Evolutionary conservation across 2,797 vertebrate genomes (phyloP).

Genomic region (Catharus ustulatus): DNA sequence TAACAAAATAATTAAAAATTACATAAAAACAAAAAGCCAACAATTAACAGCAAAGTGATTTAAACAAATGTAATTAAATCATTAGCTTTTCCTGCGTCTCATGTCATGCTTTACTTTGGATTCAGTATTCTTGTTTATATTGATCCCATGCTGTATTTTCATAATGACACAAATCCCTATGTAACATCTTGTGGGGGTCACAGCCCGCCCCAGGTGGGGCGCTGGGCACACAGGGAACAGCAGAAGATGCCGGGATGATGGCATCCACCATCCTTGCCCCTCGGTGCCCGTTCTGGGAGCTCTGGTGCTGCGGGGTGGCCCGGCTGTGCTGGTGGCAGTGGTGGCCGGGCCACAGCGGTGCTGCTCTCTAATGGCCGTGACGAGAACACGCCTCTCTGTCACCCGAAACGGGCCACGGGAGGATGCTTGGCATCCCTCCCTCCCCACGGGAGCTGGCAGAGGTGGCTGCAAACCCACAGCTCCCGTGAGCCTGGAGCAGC

Average conservation of each 20-base stretch:
- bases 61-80: too few relatives aligned
- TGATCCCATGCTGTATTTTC: too few relatives aligned
- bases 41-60: too few relatives aligned
- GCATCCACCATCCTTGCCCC: background rate
- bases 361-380: slow-evolving; percentile 36
- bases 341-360: background rate
- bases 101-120: too few relatives aligned
- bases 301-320: background rate
- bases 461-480: background rate
- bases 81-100: too few relatives aligned
- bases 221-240: rapidly evolving
- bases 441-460: background rate
- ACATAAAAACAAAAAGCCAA: too few relatives aligned
- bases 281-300: background rate
- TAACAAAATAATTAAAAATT: too few relatives aligned
- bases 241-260: background rate
- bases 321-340: background rate
- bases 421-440: background rate
- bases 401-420: background rate
- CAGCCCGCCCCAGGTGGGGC: background rate
- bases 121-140: too few relatives aligned
- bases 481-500: background rate
- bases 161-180: too few relatives aligned
- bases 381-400: too few relatives aligned
- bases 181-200: background rate